Evolutionary conservation across 2,797 vertebrate genomes (phyloP).

Genomic region (Heliangelus exortis): DNA sequence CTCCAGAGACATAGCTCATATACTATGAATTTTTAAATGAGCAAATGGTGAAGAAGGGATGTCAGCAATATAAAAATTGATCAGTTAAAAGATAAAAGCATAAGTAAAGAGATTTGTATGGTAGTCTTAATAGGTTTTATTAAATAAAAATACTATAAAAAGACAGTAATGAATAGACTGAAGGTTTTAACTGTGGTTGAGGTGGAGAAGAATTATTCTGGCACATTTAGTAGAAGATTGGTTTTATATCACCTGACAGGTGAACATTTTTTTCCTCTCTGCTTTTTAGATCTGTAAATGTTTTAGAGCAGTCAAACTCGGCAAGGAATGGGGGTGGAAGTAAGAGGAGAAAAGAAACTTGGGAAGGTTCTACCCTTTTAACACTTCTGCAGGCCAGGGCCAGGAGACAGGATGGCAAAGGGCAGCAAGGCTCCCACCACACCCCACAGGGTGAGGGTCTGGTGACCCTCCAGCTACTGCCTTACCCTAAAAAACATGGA

Average conservation of each 20-base stretch:
- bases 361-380: neutral
- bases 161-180: constrained; percentile 86
- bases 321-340: neutral
- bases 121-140: constrained; percentile 99
- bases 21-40: constrained; percentile 98
- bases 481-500: neutral
- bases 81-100: constrained; percentile 94
- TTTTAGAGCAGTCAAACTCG: constrained; percentile 63
- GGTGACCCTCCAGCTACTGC: neutral
- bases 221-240: constrained; percentile 81
- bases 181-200: constrained; percentile 79
- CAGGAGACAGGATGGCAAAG: neutral
- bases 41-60: constrained; percentile 94
- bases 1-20: constrained; percentile 93
- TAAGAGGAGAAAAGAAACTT: neutral
- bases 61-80: constrained; percentile 99
- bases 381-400: neutral
- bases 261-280: constrained; percentile 71
- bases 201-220: constrained; percentile 82
- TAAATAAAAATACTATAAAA: constrained; percentile 99
- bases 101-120: constrained; percentile 99
- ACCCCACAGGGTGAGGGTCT: neutral
- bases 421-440: neutral
- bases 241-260: constrained; percentile 79
- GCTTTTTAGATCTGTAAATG: constrained; percentile 71